Evolutionary conservation across 1,140 invertebrate species (phyloP).

Genomic region (Maconellicoccus hirsutus): DNA sequence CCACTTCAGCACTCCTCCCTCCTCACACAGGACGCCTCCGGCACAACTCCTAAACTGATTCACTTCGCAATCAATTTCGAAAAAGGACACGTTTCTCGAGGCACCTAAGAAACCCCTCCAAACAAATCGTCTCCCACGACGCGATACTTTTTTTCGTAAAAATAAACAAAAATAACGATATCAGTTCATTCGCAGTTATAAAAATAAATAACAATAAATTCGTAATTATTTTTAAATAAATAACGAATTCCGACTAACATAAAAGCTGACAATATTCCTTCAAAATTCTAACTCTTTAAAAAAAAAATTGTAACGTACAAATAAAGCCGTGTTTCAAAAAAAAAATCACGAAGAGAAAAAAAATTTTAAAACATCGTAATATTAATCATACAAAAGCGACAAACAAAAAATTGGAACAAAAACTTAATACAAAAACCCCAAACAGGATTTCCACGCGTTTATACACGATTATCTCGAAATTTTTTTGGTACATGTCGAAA

Average conservation of each 20-base stretch:
- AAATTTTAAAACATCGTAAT: too few relatives aligned
- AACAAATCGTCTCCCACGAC: too few relatives aligned
- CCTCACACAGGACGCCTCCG: too few relatives aligned
- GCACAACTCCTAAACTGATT: too few relatives aligned
- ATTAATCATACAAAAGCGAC: neutral
- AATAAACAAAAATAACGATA: neutral
- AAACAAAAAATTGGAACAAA: neutral
- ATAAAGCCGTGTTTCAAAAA: neutral
- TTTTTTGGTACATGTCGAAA: conserved; percentile 1
- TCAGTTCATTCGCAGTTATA: conserved; percentile 6
- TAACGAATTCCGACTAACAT: neutral
- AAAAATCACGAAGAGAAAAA: neutral
- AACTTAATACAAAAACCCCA: neutral
- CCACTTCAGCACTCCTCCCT: too few relatives aligned
- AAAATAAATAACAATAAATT: conserved; percentile 9
- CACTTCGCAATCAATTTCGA: too few relatives aligned
- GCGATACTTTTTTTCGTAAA: neutral
- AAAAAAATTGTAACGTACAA: neutral
- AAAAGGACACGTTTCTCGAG: too few relatives aligned
- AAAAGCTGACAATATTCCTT: conserved; percentile 4
- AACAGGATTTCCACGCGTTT: neutral
- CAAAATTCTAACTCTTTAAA: neutral
- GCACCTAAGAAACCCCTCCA: too few relatives aligned
- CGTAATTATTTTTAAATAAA: conserved; percentile 1
- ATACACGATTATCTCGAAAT: neutral